A percentile compares a stretch with the other conserved stretches of the same genome.
Evolutionary conservation across 2,113 vertebrate genomes (phyloP).

Genomic region (Passer montanus): DNA sequence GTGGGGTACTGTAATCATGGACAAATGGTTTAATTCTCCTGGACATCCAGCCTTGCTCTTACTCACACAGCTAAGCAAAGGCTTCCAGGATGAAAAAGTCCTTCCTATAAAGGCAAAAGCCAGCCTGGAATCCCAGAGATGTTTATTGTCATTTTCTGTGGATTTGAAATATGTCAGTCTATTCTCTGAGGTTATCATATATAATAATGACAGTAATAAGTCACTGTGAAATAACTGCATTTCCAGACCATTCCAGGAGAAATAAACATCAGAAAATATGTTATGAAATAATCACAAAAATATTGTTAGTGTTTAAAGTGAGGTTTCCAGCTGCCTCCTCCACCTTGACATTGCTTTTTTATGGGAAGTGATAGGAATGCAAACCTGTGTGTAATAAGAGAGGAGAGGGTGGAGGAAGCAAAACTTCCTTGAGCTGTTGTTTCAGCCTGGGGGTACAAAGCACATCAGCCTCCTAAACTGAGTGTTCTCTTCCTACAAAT

Average conservation of each 20-base stretch:
- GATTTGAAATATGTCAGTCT: slow-evolving; percentile 52
- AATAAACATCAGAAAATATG: not conserved
- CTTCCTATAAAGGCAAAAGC: not conserved
- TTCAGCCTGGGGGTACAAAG: not conserved
- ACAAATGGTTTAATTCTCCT: not conserved
- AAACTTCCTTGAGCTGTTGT: not conserved
- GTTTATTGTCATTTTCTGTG: slow-evolving; percentile 4
- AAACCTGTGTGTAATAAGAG: not conserved
- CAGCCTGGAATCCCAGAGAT: not conserved
- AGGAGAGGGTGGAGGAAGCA: not conserved
- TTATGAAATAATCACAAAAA: not conserved
- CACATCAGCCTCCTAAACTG: not conserved
- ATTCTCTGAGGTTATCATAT: not conserved
- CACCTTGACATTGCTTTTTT: not conserved
- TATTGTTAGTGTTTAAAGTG: not conserved
- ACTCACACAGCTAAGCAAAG: not conserved
- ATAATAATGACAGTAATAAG: slow-evolving; percentile 24
- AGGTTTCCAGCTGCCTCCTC: not conserved
- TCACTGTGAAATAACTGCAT: not conserved
- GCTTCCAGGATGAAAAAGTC: not conserved
- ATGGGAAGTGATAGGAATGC: not conserved
- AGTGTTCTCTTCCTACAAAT: not conserved
- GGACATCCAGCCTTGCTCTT: not conserved
- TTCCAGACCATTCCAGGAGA: not conserved
- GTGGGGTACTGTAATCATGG: not conserved